Evolutionary conservation across 1,140 invertebrate genomes (phyloP).

Genomic region (Habropoda laboriosa): DNA sequence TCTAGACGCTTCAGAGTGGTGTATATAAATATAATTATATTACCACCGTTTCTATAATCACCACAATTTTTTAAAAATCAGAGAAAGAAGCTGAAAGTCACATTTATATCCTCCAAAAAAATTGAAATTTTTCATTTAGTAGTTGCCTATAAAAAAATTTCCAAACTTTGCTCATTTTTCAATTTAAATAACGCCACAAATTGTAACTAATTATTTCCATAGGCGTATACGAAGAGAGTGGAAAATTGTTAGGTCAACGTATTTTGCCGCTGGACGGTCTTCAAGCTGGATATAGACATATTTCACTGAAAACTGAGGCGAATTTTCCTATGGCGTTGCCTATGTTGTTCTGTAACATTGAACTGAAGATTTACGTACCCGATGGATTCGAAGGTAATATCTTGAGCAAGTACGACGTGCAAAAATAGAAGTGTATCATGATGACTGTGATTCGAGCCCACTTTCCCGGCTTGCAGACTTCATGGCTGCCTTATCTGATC

Average conservation of each 20-base stretch:
- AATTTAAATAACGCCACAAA: not conserved
- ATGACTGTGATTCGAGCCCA: conserved; percentile 11
- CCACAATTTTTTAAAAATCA: too few relatives aligned
- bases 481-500: conserved; percentile 98
- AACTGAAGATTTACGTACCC: conserved; percentile 99
- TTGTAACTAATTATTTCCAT: not conserved
- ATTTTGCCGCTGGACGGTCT: conserved; percentile 98
- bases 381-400: conserved; percentile 97
- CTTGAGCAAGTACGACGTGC: not conserved
- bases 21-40: too few relatives aligned
- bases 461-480: conserved; percentile 87
- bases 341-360: conserved; percentile 99
- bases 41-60: too few relatives aligned
- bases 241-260: conserved; percentile 97
- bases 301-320: conserved; percentile 98
- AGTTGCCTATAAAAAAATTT: too few relatives aligned
- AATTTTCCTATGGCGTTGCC: conserved; percentile 99
- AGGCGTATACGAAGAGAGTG: conserved; percentile 98
- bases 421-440: conserved; percentile 45
- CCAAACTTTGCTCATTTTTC: too few relatives aligned
- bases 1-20: too few relatives aligned
- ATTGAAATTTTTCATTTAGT: too few relatives aligned
- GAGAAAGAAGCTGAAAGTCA: too few relatives aligned
- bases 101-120: too few relatives aligned
- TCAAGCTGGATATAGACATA: conserved; percentile 98